Evolutionary conservation across 2,888 invertebrate species (phyloP).

Genomic region (Cheilosia urbana): DNA sequence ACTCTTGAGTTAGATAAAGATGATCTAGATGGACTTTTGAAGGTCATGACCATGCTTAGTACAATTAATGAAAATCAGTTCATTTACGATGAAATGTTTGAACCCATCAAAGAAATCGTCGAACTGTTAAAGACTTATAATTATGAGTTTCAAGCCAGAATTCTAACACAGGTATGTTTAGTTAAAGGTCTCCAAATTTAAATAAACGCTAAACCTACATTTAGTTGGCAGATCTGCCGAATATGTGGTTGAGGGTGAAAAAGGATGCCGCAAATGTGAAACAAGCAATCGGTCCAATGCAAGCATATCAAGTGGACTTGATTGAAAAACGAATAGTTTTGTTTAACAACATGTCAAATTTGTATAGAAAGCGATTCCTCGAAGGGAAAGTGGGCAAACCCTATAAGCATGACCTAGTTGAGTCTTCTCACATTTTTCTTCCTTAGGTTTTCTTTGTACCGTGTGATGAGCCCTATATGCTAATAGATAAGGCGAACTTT

Average conservation of each 20-base stretch:
- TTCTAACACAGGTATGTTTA: conserved; percentile 87
- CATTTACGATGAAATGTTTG: conserved; percentile 94
- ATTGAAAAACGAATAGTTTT: conserved; percentile 92
- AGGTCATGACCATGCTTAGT: conserved; percentile 92
- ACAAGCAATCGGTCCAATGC: conserved; percentile 93
- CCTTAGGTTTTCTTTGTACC: conserved; percentile 86
- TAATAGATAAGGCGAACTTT: conserved; percentile 88
- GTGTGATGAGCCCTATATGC: conserved; percentile 88
- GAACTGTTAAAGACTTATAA: conserved; percentile 92
- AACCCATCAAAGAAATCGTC: conserved; percentile 93
- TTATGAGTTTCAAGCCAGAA: conserved; percentile 93
- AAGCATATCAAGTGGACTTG: conserved; percentile 94
- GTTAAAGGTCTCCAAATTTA: background rate
- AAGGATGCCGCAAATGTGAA: conserved; percentile 92
- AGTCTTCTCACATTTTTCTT: conserved; percentile 23
- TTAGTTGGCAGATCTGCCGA: conserved; percentile 91
- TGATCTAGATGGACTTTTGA: conserved; percentile 93
- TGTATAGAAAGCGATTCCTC: conserved; percentile 91
- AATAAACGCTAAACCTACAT: background rate
- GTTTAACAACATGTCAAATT: conserved; percentile 91
- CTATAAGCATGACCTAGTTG: background rate
- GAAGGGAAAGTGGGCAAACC: conserved; percentile 78
- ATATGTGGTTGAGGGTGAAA: conserved; percentile 93
- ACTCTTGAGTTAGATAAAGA: conserved; percentile 90
- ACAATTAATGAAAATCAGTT: conserved; percentile 91